Conservation (phyloP, 2,888 invertebrate species). For the Ephialtes manifestator region DNA sequence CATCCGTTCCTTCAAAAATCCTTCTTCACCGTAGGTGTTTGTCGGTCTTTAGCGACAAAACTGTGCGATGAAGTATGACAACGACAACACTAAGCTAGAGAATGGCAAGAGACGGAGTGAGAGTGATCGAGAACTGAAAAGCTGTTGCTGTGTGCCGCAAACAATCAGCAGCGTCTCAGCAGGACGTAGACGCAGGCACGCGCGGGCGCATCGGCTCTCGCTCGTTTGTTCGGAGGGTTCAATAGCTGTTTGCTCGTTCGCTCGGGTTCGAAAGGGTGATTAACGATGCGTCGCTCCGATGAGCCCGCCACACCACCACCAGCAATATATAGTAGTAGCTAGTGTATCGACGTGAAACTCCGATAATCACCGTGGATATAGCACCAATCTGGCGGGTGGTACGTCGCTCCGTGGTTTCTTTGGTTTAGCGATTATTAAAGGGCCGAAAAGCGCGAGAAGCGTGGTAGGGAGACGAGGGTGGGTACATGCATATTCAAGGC, state of each 20-base stretch:
- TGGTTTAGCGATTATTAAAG: slow-evolving; percentile 54
- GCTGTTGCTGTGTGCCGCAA: slow-evolving; percentile 41
- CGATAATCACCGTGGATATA: slow-evolving; percentile 66
- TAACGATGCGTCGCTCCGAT: slow-evolving; percentile 62
- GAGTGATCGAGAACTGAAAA: slow-evolving; percentile 12
- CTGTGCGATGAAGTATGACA: slow-evolving; percentile 3
- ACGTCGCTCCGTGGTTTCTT: slow-evolving; percentile 46
- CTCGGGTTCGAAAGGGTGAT: slow-evolving; percentile 65
- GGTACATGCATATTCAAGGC: slow-evolving; percentile 82
- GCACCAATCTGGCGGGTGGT: slow-evolving; percentile 59
- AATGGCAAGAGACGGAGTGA: not conserved
- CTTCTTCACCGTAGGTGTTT: not conserved
- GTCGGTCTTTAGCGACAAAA: not conserved
- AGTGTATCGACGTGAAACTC: slow-evolving; percentile 61
- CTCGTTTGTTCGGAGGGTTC: slow-evolving; percentile 61
- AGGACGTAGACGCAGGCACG: slow-evolving; percentile 23
- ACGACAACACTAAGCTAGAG: slow-evolving; percentile 11
- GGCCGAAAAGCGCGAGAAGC: slow-evolving; percentile 48
- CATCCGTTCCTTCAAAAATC: not conserved
- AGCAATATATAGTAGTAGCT: slow-evolving; percentile 31
- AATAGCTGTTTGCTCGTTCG: slow-evolving; percentile 65
- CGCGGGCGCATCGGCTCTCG: slow-evolving; percentile 7
- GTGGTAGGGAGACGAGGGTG: slow-evolving; percentile 29
- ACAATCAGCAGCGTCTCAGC: slow-evolving; percentile 56
- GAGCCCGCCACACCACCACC: slow-evolving; percentile 40